Evolutionary conservation across 2,113 vertebrate genomes (phyloP), one percentile per base, ranked within the genome.

Genomic region (Nerophis ophidion): DNA sequence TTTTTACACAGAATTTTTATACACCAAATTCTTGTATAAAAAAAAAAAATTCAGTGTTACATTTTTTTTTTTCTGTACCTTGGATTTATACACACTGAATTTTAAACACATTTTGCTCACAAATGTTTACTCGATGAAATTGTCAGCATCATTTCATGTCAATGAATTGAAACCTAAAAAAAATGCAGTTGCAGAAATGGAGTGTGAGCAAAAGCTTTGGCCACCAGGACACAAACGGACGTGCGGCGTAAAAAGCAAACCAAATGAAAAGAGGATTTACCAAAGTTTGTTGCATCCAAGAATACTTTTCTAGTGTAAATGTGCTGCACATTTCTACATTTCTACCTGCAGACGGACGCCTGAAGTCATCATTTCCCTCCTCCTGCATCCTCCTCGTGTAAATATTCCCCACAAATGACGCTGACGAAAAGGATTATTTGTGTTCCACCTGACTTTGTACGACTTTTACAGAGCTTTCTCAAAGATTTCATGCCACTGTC

Each of bases 241-340:
- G 26, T 26, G 26, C 26, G 26, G 26, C 3, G 87, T 92, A 84
- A 75, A 86, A 91, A 84, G 84, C 83, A 85, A 76, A 83, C 78
- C 84, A 87, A 87, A 89, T 87, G 84, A 70, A 88, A 89, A 88
- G 82, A 86, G 83, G 94, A 95, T 87, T 94, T 94, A 99, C 97
- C 96, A 99, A 99, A 99, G 97, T 96, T 92, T 92, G 89, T 79
- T 91, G 91, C 91, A 91, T 92, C 87, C 85, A 84, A 92, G 89
- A 86, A 88, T 87, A 86, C 85, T 90, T 93, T 93, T 93, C 81
- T 85, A 91, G 90, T 85, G 86, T 92, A 91, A 89, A 86, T 93
- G 90, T 92, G 90, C 91, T 93, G 86, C 3, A n/a, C 83, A 86
- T 93, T 94, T 93, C 92, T 93, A 93, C 93, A 91, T 95, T 94